Evolutionary conservation across 2,113 vertebrate species (phyloP).

Genomic region (Pampusana beccarii): DNA sequence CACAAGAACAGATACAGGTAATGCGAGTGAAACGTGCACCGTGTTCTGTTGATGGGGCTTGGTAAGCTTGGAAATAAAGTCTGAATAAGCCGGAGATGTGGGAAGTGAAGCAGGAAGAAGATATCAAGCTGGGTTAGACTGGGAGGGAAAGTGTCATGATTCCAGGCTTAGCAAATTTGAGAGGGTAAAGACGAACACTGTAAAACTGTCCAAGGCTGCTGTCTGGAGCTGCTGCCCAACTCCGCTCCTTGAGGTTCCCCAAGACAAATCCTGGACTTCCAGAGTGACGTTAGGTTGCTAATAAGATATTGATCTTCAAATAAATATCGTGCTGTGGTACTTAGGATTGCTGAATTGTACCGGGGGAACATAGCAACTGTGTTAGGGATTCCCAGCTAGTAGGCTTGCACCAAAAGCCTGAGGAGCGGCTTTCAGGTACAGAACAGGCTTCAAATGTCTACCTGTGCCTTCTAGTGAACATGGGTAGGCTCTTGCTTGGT

Average conservation of each 20-base stretch:
- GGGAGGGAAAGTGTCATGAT: neutral
- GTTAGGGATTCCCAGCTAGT: neutral
- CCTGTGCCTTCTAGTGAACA: too few species aligned
- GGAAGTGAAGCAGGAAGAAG: neutral
- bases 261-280: neutral
- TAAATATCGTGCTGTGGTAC: neutral
- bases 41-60: neutral
- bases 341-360: neutral
- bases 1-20: conserved; percentile 98
- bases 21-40: fast-evolving
- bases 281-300: neutral
- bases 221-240: neutral
- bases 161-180: neutral
- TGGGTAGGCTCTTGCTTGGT: neutral
- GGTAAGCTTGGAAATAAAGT: neutral
- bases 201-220: neutral
- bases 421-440: neutral
- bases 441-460: neutral
- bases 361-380: neutral
- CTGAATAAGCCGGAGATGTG: neutral
- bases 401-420: neutral
- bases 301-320: neutral
- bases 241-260: neutral
- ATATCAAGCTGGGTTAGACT: neutral
- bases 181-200: neutral